Evolutionary conservation across 2,113 vertebrate species (phyloP).

Genomic region (Phylloscopus trochilus): DNA sequence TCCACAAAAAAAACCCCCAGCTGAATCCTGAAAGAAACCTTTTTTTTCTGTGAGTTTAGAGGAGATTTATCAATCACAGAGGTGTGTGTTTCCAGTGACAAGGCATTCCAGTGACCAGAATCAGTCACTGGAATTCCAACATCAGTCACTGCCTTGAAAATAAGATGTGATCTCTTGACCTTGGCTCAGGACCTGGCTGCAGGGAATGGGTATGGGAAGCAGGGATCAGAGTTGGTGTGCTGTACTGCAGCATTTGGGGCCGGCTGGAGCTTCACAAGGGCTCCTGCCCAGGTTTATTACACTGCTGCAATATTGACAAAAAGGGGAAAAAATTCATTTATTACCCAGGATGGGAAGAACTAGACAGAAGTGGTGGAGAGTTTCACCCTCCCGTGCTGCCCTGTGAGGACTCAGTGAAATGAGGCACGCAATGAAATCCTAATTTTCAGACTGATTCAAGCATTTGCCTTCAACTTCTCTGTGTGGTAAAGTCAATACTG

Average conservation of each 20-base stretch:
- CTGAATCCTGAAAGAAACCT: background rate
- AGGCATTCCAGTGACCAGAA: background rate
- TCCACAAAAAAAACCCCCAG: background rate
- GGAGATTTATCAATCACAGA: background rate
- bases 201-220: background rate
- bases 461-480: background rate
- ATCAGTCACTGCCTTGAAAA: background rate
- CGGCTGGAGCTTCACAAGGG: background rate
- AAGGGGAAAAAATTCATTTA: background rate
- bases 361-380: background rate
- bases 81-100: background rate
- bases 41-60: background rate
- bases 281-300: background rate
- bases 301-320: background rate
- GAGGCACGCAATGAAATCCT: background rate
- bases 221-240: background rate
- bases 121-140: background rate
- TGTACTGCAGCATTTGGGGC: background rate
- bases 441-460: background rate
- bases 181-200: background rate
- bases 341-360: background rate
- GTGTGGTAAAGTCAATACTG: accelerated
- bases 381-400: background rate
- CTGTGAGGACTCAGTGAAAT: background rate
- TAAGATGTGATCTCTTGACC: background rate